Evolutionary conservation across 2,888 invertebrate genomes (phyloP).

Genomic region (Troides helena): DNA sequence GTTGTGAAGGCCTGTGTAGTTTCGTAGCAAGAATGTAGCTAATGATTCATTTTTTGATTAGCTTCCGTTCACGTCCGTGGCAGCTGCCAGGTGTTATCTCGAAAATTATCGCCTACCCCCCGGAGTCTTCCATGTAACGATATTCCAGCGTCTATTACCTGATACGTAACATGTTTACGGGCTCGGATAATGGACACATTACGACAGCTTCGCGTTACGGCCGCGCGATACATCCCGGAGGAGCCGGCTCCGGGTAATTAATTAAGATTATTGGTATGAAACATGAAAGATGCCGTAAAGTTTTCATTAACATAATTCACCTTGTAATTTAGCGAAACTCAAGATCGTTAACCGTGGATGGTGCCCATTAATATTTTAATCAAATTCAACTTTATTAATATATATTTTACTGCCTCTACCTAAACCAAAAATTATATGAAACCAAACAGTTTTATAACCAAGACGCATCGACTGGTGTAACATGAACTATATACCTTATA

Average conservation of each 20-base stretch:
- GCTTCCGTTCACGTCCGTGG: too few relatives aligned
- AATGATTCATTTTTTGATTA: too few relatives aligned
- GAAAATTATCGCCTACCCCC: too few relatives aligned
- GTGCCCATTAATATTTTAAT: constrained; percentile 15
- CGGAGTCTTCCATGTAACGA: too few relatives aligned
- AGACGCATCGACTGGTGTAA: too few relatives aligned
- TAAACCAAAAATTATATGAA: too few relatives aligned
- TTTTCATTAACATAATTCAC: constrained; percentile 23
- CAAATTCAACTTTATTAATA: constrained; percentile 3
- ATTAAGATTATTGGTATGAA: constrained; percentile 26
- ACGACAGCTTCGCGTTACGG: constrained; percentile 17
- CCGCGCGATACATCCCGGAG: constrained; percentile 13
- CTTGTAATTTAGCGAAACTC: constrained; percentile 19
- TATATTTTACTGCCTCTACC: too few relatives aligned
- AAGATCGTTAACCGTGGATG: constrained; percentile 8
- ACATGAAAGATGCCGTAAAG: constrained; percentile 18
- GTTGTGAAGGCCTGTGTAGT: too few relatives aligned
- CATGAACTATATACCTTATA: too few relatives aligned
- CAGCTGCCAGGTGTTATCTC: too few relatives aligned
- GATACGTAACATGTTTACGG: constrained; percentile 9
- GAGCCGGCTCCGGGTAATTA: constrained; percentile 20
- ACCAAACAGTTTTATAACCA: too few relatives aligned
- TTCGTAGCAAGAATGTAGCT: too few relatives aligned
- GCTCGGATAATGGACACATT: constrained; percentile 21
- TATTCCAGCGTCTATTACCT: background rate